phyloP scores from a whole-genome alignment of 2,113 vertebrate species.

The Stigmatopora argus region DNA sequence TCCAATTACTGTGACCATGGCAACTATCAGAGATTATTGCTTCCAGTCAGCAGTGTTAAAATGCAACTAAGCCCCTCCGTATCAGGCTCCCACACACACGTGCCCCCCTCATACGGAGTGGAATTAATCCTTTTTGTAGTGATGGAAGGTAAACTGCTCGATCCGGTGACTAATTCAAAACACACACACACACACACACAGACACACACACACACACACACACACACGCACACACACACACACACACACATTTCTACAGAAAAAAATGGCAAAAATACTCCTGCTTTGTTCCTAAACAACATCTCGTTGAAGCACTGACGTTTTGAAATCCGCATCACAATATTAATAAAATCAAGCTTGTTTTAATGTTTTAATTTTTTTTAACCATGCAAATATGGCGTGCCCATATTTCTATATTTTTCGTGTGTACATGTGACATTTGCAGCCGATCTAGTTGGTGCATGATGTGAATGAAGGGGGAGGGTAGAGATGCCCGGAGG shows the following conservation, averaged over 20 bases:
- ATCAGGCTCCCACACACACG: conserved; percentile 28
- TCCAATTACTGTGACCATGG: conserved; percentile 66
- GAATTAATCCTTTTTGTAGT: conserved; percentile 59
- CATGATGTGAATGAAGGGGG: conserved; percentile 31
- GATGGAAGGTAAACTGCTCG: conserved; percentile 45
- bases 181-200: too few species aligned
- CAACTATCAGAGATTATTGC: conserved; percentile 69
- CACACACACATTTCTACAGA: conserved; percentile 3
- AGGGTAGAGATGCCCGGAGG: conserved; percentile 53
- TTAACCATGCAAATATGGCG: neutral
- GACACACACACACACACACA: too few species aligned
- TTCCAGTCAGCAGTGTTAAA: conserved; percentile 56
- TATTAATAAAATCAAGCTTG: too few species aligned
- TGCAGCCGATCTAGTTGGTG: conserved; percentile 39
- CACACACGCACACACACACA: too few species aligned
- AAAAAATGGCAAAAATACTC: neutral
- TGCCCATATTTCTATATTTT: conserved; percentile 5
- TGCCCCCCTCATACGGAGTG: conserved; percentile 13
- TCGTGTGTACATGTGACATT: conserved; percentile 47
- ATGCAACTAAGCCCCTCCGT: conserved; percentile 38
- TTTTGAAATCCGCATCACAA: neutral
- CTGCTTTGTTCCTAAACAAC: neutral
- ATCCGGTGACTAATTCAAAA: conserved; percentile 43
- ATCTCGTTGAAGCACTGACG: neutral
- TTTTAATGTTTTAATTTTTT: too few species aligned